Percentiles rank a stretch among this genome's conserved stretches.
phyloP scores from a whole-genome alignment of 2,797 vertebrate genomes.

The Acanthurus tractus region DNA sequence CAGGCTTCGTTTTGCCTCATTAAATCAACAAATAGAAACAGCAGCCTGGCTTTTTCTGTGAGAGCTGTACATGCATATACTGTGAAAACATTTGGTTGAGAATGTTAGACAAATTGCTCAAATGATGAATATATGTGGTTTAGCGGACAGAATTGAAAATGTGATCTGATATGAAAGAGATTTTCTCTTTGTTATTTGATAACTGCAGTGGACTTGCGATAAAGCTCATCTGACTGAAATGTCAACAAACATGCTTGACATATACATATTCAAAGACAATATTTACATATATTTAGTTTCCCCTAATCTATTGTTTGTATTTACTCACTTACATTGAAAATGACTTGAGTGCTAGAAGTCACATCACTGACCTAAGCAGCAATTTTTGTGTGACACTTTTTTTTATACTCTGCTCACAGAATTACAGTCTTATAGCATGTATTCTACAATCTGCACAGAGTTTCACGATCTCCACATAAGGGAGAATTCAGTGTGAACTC shows the following conservation, averaged over 20 bases:
- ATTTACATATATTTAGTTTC: background rate
- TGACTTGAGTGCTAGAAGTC: background rate
- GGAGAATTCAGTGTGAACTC: background rate
- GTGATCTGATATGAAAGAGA: background rate
- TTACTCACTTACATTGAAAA: background rate
- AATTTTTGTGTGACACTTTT: background rate
- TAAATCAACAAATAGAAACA: slow-evolving; percentile 39
- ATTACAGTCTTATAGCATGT: background rate
- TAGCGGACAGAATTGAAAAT: slow-evolving; percentile 1
- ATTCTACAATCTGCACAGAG: background rate
- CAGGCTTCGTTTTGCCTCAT: slow-evolving; percentile 13
- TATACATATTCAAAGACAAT: background rate
- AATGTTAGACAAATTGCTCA: background rate
- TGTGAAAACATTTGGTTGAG: background rate
- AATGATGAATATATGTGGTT: background rate
- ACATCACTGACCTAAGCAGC: background rate
- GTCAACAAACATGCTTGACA: slow-evolving; percentile 4
- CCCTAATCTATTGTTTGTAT: background rate
- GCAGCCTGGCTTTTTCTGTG: background rate
- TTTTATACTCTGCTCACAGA: background rate
- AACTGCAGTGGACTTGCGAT: slow-evolving; percentile 7
- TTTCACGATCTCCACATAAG: background rate
- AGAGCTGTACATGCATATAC: background rate
- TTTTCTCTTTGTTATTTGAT: slow-evolving; percentile 18
- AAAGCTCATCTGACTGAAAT: slow-evolving; percentile 43